These are phyloP conservation scores for Acanthornis magna DNA, from an alignment of 2,797 vertebrate genomes.

Conservation along the genomic window DNA sequence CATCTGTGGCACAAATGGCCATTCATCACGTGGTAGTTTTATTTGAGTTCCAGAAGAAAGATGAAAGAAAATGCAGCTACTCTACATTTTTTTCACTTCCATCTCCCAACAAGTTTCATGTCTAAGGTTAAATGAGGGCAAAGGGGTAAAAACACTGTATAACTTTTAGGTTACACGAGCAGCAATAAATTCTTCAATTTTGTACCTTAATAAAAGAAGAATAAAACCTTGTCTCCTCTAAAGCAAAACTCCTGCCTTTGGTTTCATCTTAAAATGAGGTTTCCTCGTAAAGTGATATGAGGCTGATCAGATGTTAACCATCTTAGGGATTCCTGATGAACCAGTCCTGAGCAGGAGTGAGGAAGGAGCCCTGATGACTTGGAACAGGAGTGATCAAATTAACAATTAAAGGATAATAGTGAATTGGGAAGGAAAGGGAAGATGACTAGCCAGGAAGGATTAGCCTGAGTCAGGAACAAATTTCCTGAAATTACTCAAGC, in stretches of 20 bases:
- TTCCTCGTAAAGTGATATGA: not conserved
- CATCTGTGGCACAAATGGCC: constrained; percentile 14
- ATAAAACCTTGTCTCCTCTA: not conserved
- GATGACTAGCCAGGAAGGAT: constrained; percentile 65
- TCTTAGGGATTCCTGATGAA: constrained; percentile 4
- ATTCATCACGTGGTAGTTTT: not conserved
- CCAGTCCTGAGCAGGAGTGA: not conserved
- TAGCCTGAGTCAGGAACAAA: constrained; percentile 26
- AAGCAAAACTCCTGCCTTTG: not conserved
- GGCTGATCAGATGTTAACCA: not conserved
- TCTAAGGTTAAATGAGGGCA: not conserved
- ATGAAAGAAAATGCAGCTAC: not conserved
- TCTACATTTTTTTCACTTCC: not conserved
- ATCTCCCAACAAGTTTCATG: not conserved
- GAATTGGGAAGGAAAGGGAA: constrained; percentile 55
- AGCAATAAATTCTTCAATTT: not conserved
- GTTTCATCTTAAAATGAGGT: not conserved
- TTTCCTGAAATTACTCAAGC: constrained; percentile 53
- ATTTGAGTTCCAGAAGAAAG: not conserved
- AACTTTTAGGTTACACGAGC: not conserved
- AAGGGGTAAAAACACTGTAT: not conserved
- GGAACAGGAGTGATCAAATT: not conserved
- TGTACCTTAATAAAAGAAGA: not conserved
- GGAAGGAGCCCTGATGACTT: not conserved
- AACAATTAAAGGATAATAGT: constrained; percentile 55